Evolutionary conservation across 1,140 invertebrate species (phyloP).

Genomic region (Zophobas morio): DNA sequence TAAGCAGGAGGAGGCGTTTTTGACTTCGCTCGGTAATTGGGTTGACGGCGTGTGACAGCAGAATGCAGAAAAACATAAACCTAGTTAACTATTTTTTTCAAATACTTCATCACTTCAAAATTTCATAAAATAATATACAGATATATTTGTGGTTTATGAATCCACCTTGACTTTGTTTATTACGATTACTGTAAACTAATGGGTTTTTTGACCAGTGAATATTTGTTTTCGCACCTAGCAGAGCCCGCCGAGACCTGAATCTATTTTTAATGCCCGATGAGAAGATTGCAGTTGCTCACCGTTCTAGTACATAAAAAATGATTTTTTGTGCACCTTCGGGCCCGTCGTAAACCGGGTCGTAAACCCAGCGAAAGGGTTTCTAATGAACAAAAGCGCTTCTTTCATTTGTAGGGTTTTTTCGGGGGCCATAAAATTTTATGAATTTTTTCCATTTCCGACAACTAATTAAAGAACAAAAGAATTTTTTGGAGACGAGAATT

Average conservation of each 20-base stretch:
- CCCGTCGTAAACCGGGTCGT: constrained; percentile 21
- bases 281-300: not conserved
- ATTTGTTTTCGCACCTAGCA: too few relatives aligned
- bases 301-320: not conserved
- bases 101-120: too few relatives aligned
- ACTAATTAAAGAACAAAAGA: constrained; percentile 2
- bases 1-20: constrained; percentile 6
- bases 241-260: not conserved
- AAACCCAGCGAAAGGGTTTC: constrained; percentile 24
- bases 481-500: not conserved
- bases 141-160: too few relatives aligned
- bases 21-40: not conserved
- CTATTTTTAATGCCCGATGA: constrained; percentile 1
- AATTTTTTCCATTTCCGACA: constrained; percentile 21
- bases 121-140: too few relatives aligned
- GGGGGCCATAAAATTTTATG: constrained; percentile 10
- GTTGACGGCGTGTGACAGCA: too few relatives aligned
- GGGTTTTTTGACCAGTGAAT: too few relatives aligned
- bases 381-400: constrained; percentile 32
- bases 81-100: too few relatives aligned
- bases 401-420: constrained; percentile 10
- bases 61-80: too few relatives aligned
- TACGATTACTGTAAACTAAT: too few relatives aligned
- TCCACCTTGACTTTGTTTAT: too few relatives aligned
- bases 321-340: not conserved